Conservation (phyloP, 1,140 invertebrate genomes). For the Liolophura sinensis region DNA sequence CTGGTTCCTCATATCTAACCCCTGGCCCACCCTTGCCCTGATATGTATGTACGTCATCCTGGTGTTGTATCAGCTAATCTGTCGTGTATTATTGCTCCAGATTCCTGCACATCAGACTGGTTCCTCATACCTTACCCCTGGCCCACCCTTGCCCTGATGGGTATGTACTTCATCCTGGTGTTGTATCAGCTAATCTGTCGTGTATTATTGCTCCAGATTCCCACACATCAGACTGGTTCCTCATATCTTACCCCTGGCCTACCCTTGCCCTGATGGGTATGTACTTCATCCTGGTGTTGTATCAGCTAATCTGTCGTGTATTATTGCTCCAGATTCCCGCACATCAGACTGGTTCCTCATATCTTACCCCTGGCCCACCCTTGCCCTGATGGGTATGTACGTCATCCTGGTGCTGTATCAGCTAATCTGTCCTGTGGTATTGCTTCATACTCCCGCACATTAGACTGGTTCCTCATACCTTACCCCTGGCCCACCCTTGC, state of each 20-base stretch:
- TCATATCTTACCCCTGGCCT: constrained; percentile 58
- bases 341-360: constrained; percentile 60
- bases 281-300: constrained; percentile 52
- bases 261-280: constrained; percentile 48
- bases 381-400: constrained; percentile 52
- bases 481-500: constrained; percentile 55
- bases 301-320: constrained; percentile 1
- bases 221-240: constrained; percentile 58
- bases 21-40: constrained; percentile 54
- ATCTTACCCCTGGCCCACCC: constrained; percentile 55
- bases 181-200: constrained; percentile 1
- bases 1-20: constrained; percentile 60
- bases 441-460: constrained; percentile 56
- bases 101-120: no score
- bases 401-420: constrained; percentile 37
- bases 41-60: constrained; percentile 54
- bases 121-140: no score
- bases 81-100: no score
- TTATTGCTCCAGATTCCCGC: constrained; percentile 53
- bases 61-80: constrained; percentile 29
- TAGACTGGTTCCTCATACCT: constrained; percentile 60
- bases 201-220: constrained; percentile 49
- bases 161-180: no score
- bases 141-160: no score
- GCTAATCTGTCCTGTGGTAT: constrained; percentile 4